Evolutionary conservation across 2,113 vertebrate species (phyloP).

Genomic region (Circaetus cinerascens): DNA sequence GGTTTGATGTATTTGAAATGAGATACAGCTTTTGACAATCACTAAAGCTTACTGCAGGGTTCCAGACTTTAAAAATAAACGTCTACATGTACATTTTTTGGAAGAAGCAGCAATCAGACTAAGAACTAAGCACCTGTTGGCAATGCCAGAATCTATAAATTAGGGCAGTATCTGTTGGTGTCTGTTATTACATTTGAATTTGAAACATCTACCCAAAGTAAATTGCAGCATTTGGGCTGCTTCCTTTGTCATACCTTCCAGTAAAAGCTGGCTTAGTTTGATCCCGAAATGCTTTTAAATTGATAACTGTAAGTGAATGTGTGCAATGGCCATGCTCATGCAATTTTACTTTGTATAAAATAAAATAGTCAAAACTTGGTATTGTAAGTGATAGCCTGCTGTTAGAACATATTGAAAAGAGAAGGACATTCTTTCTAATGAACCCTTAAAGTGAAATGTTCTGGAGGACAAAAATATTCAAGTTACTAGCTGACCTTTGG

Average conservation of each 20-base stretch:
- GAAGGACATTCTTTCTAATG: slow-evolving; percentile 68
- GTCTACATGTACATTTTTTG: neutral
- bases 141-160: slow-evolving; percentile 47
- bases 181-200: slow-evolving; percentile 71
- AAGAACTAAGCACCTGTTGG: slow-evolving; percentile 61
- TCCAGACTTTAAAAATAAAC: slow-evolving; percentile 49
- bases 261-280: slow-evolving; percentile 59
- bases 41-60: slow-evolving; percentile 31
- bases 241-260: slow-evolving; percentile 45
- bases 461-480: slow-evolving; percentile 75
- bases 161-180: slow-evolving; percentile 47
- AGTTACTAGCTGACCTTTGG: slow-evolving; percentile 72
- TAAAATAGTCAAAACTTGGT: slow-evolving; percentile 61
- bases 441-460: slow-evolving; percentile 71
- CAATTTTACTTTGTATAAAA: slow-evolving; percentile 67
- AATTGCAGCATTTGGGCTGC: slow-evolving; percentile 51
- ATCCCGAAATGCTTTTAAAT: slow-evolving; percentile 66
- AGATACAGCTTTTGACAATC: slow-evolving; percentile 43
- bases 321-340: slow-evolving; percentile 19
- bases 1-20: slow-evolving; percentile 30
- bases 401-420: slow-evolving; percentile 70
- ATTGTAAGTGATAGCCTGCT: slow-evolving; percentile 64
- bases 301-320: slow-evolving; percentile 60
- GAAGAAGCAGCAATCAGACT: slow-evolving; percentile 28
- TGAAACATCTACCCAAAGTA: slow-evolving; percentile 54